phyloP scores from a whole-genome alignment of 2,113 vertebrate genomes.

The Laterallus jamaicensis region DNA sequence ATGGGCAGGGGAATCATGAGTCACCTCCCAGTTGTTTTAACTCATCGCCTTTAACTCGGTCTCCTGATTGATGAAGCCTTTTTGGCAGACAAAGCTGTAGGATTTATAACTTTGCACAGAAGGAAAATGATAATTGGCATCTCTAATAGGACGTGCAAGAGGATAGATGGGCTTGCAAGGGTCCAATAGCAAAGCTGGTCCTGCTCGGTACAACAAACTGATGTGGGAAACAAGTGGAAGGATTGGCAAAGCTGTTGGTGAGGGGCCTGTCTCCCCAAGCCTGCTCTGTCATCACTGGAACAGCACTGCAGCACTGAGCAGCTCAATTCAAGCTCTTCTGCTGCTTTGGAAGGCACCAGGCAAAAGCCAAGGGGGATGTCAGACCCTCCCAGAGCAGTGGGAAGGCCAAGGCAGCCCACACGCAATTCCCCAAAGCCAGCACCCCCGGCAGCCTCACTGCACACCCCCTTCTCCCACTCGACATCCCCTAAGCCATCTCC shows the following conservation, averaged over 20 bases:
- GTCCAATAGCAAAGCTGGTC: not conserved
- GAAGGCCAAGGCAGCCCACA: not conserved
- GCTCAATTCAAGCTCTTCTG: not conserved
- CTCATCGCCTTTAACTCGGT: not conserved
- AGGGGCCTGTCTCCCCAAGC: rapidly evolving
- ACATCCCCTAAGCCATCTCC: too few species aligned
- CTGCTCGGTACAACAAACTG: rapidly evolving
- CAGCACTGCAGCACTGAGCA: rapidly evolving
- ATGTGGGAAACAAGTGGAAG: rapidly evolving
- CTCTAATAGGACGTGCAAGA: not conserved
- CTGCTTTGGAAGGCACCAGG: not conserved
- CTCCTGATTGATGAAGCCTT: not conserved
- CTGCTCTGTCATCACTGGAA: not conserved
- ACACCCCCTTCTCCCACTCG: not conserved
- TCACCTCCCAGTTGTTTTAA: not conserved
- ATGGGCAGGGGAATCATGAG: rapidly evolving
- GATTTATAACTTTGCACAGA: not conserved
- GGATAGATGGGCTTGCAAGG: not conserved
- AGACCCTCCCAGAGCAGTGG: not conserved
- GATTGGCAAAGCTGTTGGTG: not conserved
- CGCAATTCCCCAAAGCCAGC: not conserved
- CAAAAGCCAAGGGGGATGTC: not conserved
- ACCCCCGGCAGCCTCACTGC: rapidly evolving
- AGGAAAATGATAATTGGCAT: not conserved
- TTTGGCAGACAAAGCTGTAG: not conserved